Evolutionary conservation across 2,888 invertebrate genomes (phyloP).

Genomic region (Tachina lurida): DNA sequence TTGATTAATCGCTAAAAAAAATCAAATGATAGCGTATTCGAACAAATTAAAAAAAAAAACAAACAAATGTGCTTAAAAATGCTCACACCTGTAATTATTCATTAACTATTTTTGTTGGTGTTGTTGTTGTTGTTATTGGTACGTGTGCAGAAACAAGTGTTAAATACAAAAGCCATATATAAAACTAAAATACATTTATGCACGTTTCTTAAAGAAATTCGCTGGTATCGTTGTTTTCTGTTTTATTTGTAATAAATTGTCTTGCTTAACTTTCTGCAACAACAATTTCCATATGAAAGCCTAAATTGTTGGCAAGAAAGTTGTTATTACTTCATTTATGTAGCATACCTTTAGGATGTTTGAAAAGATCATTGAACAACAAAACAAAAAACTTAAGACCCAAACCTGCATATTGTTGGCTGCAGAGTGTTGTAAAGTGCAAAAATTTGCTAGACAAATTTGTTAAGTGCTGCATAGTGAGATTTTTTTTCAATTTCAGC

Average conservation of each 20-base stretch:
- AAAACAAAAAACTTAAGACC: slow-evolving; percentile 61
- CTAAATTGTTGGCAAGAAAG: background rate
- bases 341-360: slow-evolving; percentile 34
- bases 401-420: slow-evolving; percentile 22
- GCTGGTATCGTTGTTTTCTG: background rate
- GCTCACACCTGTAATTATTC: slow-evolving; percentile 51
- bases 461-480: too few relatives aligned
- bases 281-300: background rate
- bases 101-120: background rate
- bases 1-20: slow-evolving; percentile 40
- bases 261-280: background rate
- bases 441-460: too few relatives aligned
- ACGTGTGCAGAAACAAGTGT: slow-evolving; percentile 36
- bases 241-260: background rate
- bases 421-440: background rate
- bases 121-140: background rate
- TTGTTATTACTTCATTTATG: background rate
- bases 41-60: slow-evolving; percentile 1
- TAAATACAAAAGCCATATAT: slow-evolving; percentile 53
- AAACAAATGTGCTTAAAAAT: slow-evolving; percentile 30
- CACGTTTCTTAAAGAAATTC: slow-evolving; percentile 23
- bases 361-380: background rate
- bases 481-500: too few relatives aligned
- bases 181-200: slow-evolving; percentile 30
- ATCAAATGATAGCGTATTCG: slow-evolving; percentile 21